Conservation (phyloP, 2,797 vertebrate genomes). For the Coregonus suidteri region DNA sequence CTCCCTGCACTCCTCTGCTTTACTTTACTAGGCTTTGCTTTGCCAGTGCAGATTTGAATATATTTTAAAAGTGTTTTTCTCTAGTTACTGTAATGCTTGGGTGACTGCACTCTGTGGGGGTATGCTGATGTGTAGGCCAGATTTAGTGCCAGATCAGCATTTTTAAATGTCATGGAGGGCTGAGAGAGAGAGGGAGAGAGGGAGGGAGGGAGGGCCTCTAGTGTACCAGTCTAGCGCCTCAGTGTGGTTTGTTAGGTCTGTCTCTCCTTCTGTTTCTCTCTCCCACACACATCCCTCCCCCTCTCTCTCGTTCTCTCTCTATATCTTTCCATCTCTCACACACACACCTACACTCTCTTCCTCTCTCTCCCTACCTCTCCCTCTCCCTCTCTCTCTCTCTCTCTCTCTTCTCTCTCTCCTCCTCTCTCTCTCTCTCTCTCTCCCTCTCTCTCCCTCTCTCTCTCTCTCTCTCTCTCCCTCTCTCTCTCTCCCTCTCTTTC, state of each 20-base stretch:
- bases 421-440: neutral
- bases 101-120: neutral
- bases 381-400: neutral
- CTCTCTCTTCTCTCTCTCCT: neutral
- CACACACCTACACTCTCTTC: too few relatives aligned
- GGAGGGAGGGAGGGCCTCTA: neutral
- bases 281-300: too few relatives aligned
- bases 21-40: neutral
- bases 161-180: constrained; percentile 14
- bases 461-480: neutral
- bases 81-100: neutral
- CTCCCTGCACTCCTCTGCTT: neutral
- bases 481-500: neutral
- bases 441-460: neutral
- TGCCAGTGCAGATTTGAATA: neutral
- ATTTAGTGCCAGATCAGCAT: neutral
- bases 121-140: neutral
- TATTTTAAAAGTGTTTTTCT: neutral
- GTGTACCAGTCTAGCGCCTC: neutral
- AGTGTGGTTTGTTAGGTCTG: neutral
- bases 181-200: neutral
- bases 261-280: neutral
- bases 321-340: too few relatives aligned
- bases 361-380: neutral
- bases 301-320: too few relatives aligned